These are phyloP conservation scores for Procavia capensis DNA, from an alignment of 2,113 vertebrate genomes.

Conservation along the genomic window DNA sequence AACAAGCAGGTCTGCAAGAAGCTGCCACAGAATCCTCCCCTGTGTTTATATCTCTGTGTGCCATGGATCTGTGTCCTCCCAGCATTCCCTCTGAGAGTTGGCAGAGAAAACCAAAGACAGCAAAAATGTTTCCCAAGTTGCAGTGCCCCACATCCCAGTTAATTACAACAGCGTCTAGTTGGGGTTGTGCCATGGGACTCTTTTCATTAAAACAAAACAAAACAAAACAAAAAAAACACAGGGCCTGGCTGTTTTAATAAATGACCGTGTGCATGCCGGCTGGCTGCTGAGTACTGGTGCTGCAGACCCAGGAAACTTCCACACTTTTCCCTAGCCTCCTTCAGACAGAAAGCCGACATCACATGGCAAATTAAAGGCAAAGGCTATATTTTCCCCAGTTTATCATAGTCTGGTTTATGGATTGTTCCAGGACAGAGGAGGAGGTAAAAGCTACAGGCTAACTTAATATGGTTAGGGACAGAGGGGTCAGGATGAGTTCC, in stretches of 20 bases:
- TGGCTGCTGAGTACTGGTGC: background rate
- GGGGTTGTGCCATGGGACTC: slow-evolving; percentile 69
- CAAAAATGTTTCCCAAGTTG: slow-evolving; percentile 44
- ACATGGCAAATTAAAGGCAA: slow-evolving; percentile 67
- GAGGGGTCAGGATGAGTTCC: background rate
- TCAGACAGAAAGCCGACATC: slow-evolving; percentile 60
- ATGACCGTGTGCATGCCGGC: background rate
- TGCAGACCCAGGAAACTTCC: slow-evolving; percentile 63
- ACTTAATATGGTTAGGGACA: background rate
- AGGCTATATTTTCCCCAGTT: slow-evolving; percentile 62
- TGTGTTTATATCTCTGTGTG: slow-evolving; percentile 22
- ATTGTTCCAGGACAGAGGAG: slow-evolving; percentile 27
- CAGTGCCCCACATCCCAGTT: slow-evolving; percentile 65
- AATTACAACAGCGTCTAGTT: slow-evolving; percentile 80
- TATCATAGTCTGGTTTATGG: slow-evolving; percentile 46
- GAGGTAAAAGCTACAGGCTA: background rate
- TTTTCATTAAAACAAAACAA: slow-evolving; percentile 82
- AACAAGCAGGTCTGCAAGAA: slow-evolving; percentile 62
- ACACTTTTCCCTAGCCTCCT: slow-evolving; percentile 28
- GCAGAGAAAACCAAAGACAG: slow-evolving; percentile 18
- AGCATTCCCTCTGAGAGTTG: background rate
- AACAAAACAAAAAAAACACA: background rate
- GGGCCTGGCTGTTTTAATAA: slow-evolving; percentile 74
- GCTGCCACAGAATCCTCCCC: slow-evolving; percentile 43
- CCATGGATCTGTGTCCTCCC: background rate